Evolutionary conservation across 2,888 invertebrate genomes (phyloP), one percentile per base, ranked within the genome.

Genomic region (Hofmannophila pseudospretella): DNA sequence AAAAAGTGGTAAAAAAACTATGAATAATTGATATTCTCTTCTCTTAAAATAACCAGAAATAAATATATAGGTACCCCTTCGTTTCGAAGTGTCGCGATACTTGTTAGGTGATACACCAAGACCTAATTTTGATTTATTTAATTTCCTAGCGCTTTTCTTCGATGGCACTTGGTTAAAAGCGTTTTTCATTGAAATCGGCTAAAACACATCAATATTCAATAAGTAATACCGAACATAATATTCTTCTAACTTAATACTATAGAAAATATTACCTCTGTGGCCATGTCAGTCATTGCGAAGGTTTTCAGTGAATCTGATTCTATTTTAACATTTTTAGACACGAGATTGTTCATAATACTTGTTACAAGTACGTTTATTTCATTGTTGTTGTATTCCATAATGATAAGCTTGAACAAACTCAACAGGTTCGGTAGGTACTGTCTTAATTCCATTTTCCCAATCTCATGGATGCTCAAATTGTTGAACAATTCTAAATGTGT

Each of bases 361-460:
- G 74, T 74, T 30, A 81, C 43, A 25, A 69, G 39, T 42, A 76
- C 71, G 47, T 84, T 84, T 43, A 84, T 70, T 58, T 72, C 70
- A 51, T 76, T 79, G 26, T 72, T 67, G 45, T 84, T 65, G 47
- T 70, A 79, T 44, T 78, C 70, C n/a, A 60, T 38, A 3, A 84
- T 53, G 47, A 82, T 50, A 22, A 55, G 45, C 47, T 67, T 75
- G 36, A 81, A 76, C 40, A 82, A 45, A 11, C 39, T 33, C 8
- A 78, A 38, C 23, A 80, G 31, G n/a, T 44, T 43, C n/a, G 69
- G 67, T 9, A 81, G 51, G 39, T 59, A 42, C 3, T 38, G 23
- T 3, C 41, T 54, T 9, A 82, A 43, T 50, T 76, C 76, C 9
- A 34, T 40, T 58, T 65, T 73, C 7, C 64, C 63, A 16, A 41